Percentiles rank a stretch among this genome's conserved stretches.
phyloP scores from a whole-genome alignment of 2,888 invertebrate genomes.

The Apoda limacodes region DNA sequence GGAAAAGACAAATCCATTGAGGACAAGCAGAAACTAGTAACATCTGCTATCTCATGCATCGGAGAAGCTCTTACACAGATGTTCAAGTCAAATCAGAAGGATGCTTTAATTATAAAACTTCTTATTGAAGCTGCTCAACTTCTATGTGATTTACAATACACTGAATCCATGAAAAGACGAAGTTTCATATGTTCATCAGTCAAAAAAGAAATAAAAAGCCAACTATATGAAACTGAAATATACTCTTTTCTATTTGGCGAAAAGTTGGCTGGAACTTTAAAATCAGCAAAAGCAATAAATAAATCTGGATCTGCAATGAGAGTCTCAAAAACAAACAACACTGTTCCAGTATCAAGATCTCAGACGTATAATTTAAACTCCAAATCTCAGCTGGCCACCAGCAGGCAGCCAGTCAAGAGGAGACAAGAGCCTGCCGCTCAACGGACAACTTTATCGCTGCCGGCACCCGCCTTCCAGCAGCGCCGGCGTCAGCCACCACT shows the following conservation, averaged over 20 bases:
- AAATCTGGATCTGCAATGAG: slow-evolving; percentile 4
- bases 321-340: slow-evolving; percentile 7
- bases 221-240: slow-evolving; percentile 4
- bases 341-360: too few species aligned
- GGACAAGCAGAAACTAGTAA: slow-evolving; percentile 6
- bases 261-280: too few species aligned
- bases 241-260: too few species aligned
- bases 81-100: slow-evolving; percentile 3
- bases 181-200: slow-evolving; percentile 2
- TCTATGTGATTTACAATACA: slow-evolving; percentile 8
- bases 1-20: slow-evolving; percentile 11
- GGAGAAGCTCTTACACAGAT: slow-evolving; percentile 2
- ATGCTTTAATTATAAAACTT: slow-evolving; percentile 1
- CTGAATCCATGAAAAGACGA: slow-evolving; percentile 5
- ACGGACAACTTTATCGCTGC: too few species aligned
- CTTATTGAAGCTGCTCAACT: slow-evolving; percentile 8
- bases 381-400: slow-evolving; percentile 5
- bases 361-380: slow-evolving; percentile 5
- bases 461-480: too few species aligned
- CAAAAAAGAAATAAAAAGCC: slow-evolving; percentile 10
- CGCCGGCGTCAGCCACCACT: too few species aligned
- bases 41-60: slow-evolving; percentile 7
- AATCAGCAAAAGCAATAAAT: too few species aligned
- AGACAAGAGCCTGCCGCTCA: slow-evolving; percentile 5
- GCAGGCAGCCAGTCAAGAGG: slow-evolving; percentile 8